A percentile compares a stretch with the other conserved stretches of the same genome.
Conservation (phyloP, 2,113 vertebrate species). For the Elgaria multicarinata region DNA sequence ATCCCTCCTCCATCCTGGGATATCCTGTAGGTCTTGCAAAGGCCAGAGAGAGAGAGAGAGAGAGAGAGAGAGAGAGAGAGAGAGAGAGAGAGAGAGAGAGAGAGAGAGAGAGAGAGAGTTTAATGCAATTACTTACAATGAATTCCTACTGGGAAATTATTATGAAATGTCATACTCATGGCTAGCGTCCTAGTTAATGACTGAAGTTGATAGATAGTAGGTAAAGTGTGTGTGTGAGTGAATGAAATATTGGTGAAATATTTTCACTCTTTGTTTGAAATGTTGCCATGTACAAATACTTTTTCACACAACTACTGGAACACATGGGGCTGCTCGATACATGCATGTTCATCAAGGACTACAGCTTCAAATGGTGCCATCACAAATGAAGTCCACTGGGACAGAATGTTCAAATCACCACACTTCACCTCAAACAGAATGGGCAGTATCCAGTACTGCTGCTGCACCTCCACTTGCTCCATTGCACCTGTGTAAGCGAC, state of each 20-base stretch:
- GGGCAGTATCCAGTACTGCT: background rate
- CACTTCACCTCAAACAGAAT: background rate
- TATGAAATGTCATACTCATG: background rate
- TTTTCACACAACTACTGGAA: background rate
- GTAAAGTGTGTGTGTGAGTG: background rate
- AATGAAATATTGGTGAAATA: background rate
- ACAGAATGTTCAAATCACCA: background rate
- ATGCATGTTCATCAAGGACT: background rate
- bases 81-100: no score
- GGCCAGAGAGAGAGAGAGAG: no score
- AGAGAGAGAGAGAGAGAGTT: no score
- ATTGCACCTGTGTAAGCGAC: no score
- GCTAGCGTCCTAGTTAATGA: background rate
- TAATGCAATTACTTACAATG: background rate
- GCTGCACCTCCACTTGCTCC: no score
- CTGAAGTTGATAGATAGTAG: background rate
- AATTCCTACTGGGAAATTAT: background rate
- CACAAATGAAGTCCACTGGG: background rate
- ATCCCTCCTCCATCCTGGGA: no score
- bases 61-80: no score
- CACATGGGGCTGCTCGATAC: background rate
- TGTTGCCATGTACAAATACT: background rate
- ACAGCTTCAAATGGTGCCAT: background rate
- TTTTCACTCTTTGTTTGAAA: background rate
- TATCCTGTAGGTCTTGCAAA: no score